Base-by-base conservation (phyloP, 2,888 invertebrate species). In the Encarsia formosa region DNA sequence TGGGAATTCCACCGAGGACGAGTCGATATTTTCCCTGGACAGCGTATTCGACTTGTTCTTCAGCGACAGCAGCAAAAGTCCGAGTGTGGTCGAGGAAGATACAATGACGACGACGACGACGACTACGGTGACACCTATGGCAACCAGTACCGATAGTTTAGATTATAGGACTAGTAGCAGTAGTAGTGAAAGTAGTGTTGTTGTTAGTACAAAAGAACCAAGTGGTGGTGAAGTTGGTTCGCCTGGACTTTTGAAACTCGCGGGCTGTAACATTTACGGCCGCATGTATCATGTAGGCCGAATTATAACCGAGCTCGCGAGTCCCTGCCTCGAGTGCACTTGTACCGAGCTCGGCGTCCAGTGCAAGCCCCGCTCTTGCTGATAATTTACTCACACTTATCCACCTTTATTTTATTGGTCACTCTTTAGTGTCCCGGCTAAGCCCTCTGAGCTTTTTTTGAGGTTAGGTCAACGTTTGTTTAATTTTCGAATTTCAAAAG, bases 261-360 rank as follows among this genome's bases (percentile, higher is more conserved):
- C 89, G 11, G 91, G 91, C 1, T 92, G 92, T 69, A 92, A 92
- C 74, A 91, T 92, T 63, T 91, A 91, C 66, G 92, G 92, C 5
- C 80, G 86, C 58, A 91, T 91, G 87, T 91, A 91, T 72, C 80
- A 87, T 20, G 87, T 91, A 9, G 90, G 88, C 4, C 79, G 85
- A 64, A 86, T 89, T 60, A 91, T 92, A 62, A 80, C 85, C 2
- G 91, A 92, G 76, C 76, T 92, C 56, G 90, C 91, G 5, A 84
- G 84, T 51, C 83, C 86, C 13, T 92, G 92, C 73, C 80, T 85
- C 60, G 87, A 88, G 74, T 92, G 92, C 74, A 85, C 86, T 75
- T 92, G 92, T 75, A 89, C 91, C 34, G 88, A 90, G 69, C 76
- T 86, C 56, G 92, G 92, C 40, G 92, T 93, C 51, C 87, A 90